phyloP scores from a whole-genome alignment of 2,797 vertebrate genomes.

The Parambassis ranga region DNA sequence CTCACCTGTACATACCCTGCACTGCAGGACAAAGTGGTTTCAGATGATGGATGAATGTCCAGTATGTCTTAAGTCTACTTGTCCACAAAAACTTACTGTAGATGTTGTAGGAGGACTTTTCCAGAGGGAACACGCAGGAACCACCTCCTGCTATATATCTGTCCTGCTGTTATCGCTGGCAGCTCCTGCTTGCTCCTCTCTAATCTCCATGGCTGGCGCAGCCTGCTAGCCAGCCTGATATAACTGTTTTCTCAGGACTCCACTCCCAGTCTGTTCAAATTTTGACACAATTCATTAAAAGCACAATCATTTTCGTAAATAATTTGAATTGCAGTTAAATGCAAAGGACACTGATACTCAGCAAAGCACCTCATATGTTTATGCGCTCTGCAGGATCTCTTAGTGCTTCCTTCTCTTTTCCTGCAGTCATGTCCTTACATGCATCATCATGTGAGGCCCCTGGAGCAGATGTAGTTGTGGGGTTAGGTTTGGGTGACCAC shows the following conservation, averaged over 20 bases:
- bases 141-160: conserved; percentile 73
- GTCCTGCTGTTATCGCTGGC: conserved; percentile 73
- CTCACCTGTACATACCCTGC: no score
- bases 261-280: conserved; percentile 33
- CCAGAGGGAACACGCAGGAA: conserved; percentile 68
- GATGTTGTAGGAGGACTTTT: conserved; percentile 27
- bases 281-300: conserved; percentile 22
- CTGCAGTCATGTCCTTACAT: conserved; percentile 51
- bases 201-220: conserved; percentile 53
- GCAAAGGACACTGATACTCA: conserved; percentile 19
- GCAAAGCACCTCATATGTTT: conserved; percentile 25
- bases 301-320: no score
- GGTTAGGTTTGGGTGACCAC: conserved; percentile 58
- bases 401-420: conserved; percentile 44
- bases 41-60: no score
- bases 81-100: conserved; percentile 10
- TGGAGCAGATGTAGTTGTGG: conserved; percentile 43
- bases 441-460: conserved; percentile 43
- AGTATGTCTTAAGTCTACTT: no score
- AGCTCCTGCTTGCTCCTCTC: conserved; percentile 46
- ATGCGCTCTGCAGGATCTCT: conserved; percentile 38
- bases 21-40: no score
- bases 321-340: conserved; percentile 36
- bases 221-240: conserved; percentile 50
- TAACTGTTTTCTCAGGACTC: conserved; percentile 50